Conservation (phyloP, 2,113 vertebrate species). For the Catharus bicknelli region DNA sequence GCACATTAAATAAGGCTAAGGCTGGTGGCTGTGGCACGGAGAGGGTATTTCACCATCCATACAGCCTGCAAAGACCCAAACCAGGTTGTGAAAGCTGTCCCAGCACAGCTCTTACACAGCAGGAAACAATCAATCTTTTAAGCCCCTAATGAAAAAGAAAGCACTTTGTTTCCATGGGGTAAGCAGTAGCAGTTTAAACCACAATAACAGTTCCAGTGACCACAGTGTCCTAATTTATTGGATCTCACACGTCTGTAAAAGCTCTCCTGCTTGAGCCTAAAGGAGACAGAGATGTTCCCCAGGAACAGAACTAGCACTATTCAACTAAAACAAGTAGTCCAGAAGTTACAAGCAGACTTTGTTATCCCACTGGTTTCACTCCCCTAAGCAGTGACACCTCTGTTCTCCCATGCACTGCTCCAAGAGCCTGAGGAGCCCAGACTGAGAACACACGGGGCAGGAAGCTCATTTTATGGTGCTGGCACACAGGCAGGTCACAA, state of each 20-base stretch:
- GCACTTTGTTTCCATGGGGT: conserved; percentile 50
- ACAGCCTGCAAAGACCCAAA: background rate
- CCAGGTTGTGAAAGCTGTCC: background rate
- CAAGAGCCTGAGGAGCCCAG: background rate
- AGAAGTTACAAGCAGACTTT: background rate
- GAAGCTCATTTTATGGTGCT: conserved; percentile 12
- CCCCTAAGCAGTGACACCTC: background rate
- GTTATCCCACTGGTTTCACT: background rate
- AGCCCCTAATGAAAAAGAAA: conserved; percentile 22
- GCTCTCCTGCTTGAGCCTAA: background rate
- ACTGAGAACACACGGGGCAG: background rate
- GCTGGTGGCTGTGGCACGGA: background rate
- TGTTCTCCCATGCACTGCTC: background rate
- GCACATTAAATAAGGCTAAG: background rate
- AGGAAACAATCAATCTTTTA: conserved; percentile 34
- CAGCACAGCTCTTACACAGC: background rate
- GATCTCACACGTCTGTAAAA: background rate
- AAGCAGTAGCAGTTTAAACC: conserved; percentile 48
- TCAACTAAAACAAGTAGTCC: background rate
- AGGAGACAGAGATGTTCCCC: background rate
- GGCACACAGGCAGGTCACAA: background rate
- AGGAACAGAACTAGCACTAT: background rate
- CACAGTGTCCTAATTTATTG: conserved; percentile 20
- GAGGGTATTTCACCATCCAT: background rate
- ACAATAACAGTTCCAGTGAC: conserved; percentile 53